Base-by-base conservation (phyloP, 2,113 vertebrate species). In the Menidia beryllina region DNA sequence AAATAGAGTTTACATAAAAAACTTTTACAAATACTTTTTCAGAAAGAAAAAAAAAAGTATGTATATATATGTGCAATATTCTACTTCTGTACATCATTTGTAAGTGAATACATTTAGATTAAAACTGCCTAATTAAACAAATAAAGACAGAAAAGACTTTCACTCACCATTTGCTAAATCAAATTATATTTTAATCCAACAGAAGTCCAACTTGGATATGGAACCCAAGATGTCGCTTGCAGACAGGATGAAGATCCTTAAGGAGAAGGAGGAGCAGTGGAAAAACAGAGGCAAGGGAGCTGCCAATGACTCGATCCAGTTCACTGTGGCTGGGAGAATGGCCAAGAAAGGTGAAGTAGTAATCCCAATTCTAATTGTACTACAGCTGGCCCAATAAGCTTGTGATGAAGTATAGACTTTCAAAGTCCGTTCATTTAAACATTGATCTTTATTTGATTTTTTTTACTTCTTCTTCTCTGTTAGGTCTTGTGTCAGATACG, bases 311-410 rank as follows among this genome's bases (percentile, higher is more conserved):
- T 94, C 93, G 0, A 66, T 72, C 11, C 94, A 95, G 88, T 94
- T 94, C 87, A 94, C 93, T 0, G 94, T 95, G 27, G 94, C 93
- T 9, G 94, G 93, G 59, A 92, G 93, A 66, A 94, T 94, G 93
- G 93, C 93, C 56, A 94, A 86, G 86, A 93, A 41, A 91, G 94
- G 93, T 94, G 27, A 53, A n/a, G 0, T 20, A 20, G 5, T 30
- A 24, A n/a, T 43, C 20, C 19, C 43, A 19, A 6, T 6, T 45
- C 17, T n/a, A 2, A 45, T 36, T 54, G 24, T 15, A 13, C 24
- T 43, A 20, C 20, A 45, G 19, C 13, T 26, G 24, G 49, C 17
- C 36, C n/a, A 24, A 52, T 26, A 65, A 65, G 62, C 34, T 43
- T 13, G 27, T 30, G 21, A 10, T 34, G 30, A 30, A 8, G 30